These are phyloP conservation scores for Camponotus fellah DNA, from an alignment of 2,888 invertebrate genomes.

Conservation along the genomic window DNA sequence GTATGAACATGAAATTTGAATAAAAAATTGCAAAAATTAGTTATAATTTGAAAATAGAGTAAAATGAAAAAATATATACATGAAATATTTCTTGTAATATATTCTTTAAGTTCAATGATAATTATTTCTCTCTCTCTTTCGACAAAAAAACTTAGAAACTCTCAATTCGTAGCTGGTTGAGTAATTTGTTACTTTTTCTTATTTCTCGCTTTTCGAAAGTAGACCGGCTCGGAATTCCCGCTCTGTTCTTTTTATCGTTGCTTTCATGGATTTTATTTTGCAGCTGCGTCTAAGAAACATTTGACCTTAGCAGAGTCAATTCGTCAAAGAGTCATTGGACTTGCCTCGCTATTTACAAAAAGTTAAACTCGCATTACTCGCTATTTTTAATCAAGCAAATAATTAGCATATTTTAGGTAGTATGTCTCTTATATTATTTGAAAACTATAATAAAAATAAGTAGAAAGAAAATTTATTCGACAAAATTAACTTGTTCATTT, in stretches of 20 bases:
- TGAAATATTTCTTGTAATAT: background rate
- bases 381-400: slow-evolving; percentile 17
- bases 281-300: slow-evolving; percentile 47
- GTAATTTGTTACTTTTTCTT: slow-evolving; percentile 66
- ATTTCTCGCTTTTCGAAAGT: slow-evolving; percentile 50
- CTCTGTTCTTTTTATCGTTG: slow-evolving; percentile 49
- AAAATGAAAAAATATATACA: background rate
- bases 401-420: background rate
- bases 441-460: background rate
- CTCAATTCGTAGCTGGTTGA: background rate
- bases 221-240: slow-evolving; percentile 57
- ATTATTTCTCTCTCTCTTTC: slow-evolving; percentile 22
- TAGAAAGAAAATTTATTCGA: background rate
- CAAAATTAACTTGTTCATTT: background rate
- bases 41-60: slow-evolving; percentile 1
- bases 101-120: background rate
- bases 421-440: background rate
- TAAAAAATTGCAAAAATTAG: background rate
- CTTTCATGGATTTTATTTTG: slow-evolving; percentile 66
- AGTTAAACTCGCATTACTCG: slow-evolving; percentile 13
- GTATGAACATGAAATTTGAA: background rate
- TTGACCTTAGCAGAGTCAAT: slow-evolving; percentile 65
- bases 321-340: slow-evolving; percentile 43
- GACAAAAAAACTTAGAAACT: background rate
- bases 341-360: slow-evolving; percentile 42